Conservation (phyloP, 2,113 vertebrate genomes). For the Speoplatyrhinus poulsoni region DNA sequence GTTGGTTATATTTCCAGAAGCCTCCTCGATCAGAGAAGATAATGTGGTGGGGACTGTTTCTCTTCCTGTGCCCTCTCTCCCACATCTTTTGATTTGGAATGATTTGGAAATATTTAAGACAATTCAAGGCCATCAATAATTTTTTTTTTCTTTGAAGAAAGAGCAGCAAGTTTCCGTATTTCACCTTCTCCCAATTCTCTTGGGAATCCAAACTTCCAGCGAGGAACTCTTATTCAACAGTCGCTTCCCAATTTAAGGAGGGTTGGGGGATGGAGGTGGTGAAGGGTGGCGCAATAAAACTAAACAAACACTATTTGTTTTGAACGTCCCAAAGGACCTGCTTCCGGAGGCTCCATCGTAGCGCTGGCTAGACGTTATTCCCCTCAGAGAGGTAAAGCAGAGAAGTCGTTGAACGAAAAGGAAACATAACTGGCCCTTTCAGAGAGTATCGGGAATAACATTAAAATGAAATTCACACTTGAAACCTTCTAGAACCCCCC, state of each 20-base stretch:
- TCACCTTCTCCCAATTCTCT: constrained; percentile 68
- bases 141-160: constrained; percentile 73
- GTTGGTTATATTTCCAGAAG: constrained; percentile 77
- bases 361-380: constrained; percentile 48
- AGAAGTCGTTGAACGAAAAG: constrained; percentile 42
- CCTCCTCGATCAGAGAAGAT: constrained; percentile 70
- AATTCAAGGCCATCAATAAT: constrained; percentile 83
- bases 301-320: constrained; percentile 53
- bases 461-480: constrained; percentile 36
- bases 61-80: constrained; percentile 39
- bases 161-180: constrained; percentile 83
- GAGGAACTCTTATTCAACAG: constrained; percentile 71
- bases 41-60: constrained; percentile 50
- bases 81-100: constrained; percentile 57
- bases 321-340: constrained; percentile 33
- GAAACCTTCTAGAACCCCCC: constrained; percentile 50
- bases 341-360: constrained; percentile 38
- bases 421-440: constrained; percentile 67
- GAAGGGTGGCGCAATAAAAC: constrained; percentile 38
- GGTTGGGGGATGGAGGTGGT: background rate
- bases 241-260: constrained; percentile 62
- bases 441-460: constrained; percentile 35
- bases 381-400: constrained; percentile 36
- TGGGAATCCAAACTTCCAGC: constrained; percentile 69
- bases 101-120: constrained; percentile 82